Evolutionary conservation across 2,888 invertebrate genomes (phyloP), one percentile per base, ranked within the genome.

Genomic region (Argynnis bischoffii): DNA sequence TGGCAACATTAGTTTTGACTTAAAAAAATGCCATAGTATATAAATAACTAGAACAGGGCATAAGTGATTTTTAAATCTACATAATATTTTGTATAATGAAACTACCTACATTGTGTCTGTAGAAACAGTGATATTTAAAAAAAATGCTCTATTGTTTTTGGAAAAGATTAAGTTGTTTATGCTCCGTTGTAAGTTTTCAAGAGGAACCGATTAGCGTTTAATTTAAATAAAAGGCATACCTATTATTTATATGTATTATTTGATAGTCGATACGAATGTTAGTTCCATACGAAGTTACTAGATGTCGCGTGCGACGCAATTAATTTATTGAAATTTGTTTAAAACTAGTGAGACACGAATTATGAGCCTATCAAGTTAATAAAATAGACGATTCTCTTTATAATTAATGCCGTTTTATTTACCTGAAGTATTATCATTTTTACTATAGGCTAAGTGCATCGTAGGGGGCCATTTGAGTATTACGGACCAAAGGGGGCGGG

Each of bases 311-410:
- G 55, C 63, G 63, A 57, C 55, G 67, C 64, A 74, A 73, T 78
- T 80, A 78, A 80, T 82, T 83, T 86, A 84, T 82, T 81, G 78
- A 75, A 69, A 71, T 82, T 82, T 83, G 80, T 85, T 85, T 77
- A 80, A 81, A 83, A 80, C 81, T 85, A 87, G 85, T 86, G 86
- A 87, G 84, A 89, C 82, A 84, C 83, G 81, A 84, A 85, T 81
- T 83, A 87, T 80, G 84, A 87, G 87, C 87, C 88, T 88, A 88
- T 87, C 82, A 81, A 87, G 83, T 87, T 86, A 85, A 81, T 81
- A 79, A 73, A 73, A 72, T 89, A 89, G 87, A 88, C 79, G 79
- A 86, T 86, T 88, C 85, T 88, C 85, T 87, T 87, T 87, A 84
- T 83, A 84, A 64, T 60, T 64, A 55, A 53, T 76, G 75, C 74